phyloP scores from a whole-genome alignment of 1,140 invertebrate genomes.

The Oscheius sp. region DNA sequence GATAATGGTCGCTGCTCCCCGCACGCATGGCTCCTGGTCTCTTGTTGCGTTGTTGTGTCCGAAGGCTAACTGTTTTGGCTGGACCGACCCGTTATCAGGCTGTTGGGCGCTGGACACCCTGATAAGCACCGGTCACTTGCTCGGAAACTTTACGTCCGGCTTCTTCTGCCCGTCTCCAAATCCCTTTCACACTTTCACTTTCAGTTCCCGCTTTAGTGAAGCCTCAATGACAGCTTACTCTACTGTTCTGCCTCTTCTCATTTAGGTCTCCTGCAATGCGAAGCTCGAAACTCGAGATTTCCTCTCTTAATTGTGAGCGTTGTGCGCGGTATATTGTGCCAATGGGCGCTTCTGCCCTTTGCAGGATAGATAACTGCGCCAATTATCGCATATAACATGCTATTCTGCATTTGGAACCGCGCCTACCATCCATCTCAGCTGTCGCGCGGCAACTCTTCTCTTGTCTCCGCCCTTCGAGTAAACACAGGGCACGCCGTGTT shows the following conservation, averaged over 20 bases:
- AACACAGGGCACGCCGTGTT: too few species aligned
- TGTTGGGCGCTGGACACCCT: not conserved
- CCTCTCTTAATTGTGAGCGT: too few species aligned
- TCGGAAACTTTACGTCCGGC: not conserved
- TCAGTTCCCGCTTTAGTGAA: too few species aligned
- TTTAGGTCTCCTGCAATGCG: too few species aligned
- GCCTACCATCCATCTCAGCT: too few species aligned
- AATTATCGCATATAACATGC: slow-evolving; percentile 5
- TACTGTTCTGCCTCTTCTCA: too few species aligned
- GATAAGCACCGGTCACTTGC: not conserved
- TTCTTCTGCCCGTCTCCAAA: not conserved
- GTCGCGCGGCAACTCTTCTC: not conserved
- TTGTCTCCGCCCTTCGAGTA: not conserved
- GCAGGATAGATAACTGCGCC: not conserved
- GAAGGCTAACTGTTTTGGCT: slow-evolving; percentile 7
- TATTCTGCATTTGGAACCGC: too few species aligned
- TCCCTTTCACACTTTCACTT: not conserved
- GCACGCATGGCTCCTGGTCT: not conserved
- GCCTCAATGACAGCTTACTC: too few species aligned
- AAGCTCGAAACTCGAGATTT: too few species aligned
- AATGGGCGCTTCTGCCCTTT: too few species aligned
- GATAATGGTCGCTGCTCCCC: not conserved
- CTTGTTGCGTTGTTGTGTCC: not conserved
- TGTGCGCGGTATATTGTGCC: not conserved
- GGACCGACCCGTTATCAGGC: not conserved